These are phyloP conservation scores for Syrista parreyssii DNA, from an alignment of 2,888 invertebrate genomes.

Conservation along the genomic window DNA sequence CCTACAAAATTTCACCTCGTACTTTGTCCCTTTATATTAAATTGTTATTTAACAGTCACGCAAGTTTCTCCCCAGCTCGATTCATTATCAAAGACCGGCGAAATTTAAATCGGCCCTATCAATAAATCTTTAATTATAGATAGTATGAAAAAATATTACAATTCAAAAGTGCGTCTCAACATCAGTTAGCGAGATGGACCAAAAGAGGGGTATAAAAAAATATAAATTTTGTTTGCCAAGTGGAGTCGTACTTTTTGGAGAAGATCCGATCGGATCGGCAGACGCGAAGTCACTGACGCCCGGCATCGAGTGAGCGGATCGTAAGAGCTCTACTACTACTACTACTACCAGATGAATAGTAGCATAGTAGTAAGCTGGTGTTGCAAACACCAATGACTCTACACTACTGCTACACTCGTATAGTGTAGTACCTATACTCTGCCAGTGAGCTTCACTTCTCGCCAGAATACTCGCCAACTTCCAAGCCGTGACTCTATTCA, in stretches of 20 bases:
- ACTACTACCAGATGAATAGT: not conserved
- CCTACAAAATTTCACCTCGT: not conserved
- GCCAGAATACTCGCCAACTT: not conserved
- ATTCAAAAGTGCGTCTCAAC: not conserved
- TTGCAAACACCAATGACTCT: not conserved
- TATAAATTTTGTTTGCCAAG: not conserved
- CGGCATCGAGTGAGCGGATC: conserved; percentile 56
- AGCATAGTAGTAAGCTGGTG: not conserved
- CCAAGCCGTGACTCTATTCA: conserved; percentile 25
- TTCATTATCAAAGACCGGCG: not conserved
- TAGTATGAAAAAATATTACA: not conserved
- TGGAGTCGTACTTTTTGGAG: conserved; percentile 32
- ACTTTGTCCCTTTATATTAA: not conserved
- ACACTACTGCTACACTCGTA: not conserved
- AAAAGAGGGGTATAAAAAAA: not conserved
- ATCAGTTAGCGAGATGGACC: not conserved
- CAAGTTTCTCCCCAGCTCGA: not conserved
- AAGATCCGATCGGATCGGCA: conserved; percentile 61
- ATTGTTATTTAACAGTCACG: not conserved
- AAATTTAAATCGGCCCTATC: not conserved
- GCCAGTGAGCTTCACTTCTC: not conserved
- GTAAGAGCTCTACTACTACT: conserved; percentile 52
- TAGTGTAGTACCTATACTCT: not conserved
- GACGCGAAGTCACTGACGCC: conserved; percentile 65
- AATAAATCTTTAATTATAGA: not conserved